A percentile compares a stretch with the other conserved stretches of the same genome.
Conservation (phyloP, 92 coral and sea anemone species). For the Montipora capitata region DNA sequence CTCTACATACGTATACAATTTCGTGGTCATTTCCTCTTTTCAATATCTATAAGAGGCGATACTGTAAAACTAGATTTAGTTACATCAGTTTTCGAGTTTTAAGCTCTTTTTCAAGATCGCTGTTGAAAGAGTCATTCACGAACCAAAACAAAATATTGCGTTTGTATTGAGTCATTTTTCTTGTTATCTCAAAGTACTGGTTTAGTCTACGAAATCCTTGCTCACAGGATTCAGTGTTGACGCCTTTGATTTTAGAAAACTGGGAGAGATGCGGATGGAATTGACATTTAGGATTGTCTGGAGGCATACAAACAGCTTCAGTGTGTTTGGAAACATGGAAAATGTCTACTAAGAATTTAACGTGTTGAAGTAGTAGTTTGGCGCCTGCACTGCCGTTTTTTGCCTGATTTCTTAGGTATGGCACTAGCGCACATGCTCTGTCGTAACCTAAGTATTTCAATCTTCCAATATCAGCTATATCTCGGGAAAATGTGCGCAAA, state of each 20-base stretch:
- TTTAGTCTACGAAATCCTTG: slow-evolving; percentile 79
- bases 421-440: slow-evolving; percentile 78
- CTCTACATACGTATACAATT: no score
- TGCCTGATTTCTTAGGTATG: slow-evolving; percentile 68
- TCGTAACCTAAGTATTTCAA: slow-evolving; percentile 76
- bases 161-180: slow-evolving; percentile 80
- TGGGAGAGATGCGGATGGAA: slow-evolving; percentile 70
- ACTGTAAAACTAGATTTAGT: not conserved
- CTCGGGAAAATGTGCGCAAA: slow-evolving; percentile 59
- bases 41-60: no score
- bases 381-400: slow-evolving; percentile 81
- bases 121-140: slow-evolving; percentile 76
- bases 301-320: slow-evolving; percentile 82
- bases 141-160: slow-evolving; percentile 72
- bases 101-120: slow-evolving; percentile 61
- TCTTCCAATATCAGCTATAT: slow-evolving; percentile 50
- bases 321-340: slow-evolving; percentile 84
- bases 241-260: slow-evolving; percentile 59
- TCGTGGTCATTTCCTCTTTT: no score
- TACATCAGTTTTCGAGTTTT: slow-evolving; percentile 36
- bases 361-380: slow-evolving; percentile 59
- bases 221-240: slow-evolving; percentile 82
- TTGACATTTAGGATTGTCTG: slow-evolving; percentile 65
- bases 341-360: slow-evolving; percentile 77
- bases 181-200: slow-evolving; percentile 65